Percentiles rank a stretch among this genome's conserved stretches.
phyloP scores from a whole-genome alignment of 2,888 invertebrate species.

The Julus scandinavius region DNA sequence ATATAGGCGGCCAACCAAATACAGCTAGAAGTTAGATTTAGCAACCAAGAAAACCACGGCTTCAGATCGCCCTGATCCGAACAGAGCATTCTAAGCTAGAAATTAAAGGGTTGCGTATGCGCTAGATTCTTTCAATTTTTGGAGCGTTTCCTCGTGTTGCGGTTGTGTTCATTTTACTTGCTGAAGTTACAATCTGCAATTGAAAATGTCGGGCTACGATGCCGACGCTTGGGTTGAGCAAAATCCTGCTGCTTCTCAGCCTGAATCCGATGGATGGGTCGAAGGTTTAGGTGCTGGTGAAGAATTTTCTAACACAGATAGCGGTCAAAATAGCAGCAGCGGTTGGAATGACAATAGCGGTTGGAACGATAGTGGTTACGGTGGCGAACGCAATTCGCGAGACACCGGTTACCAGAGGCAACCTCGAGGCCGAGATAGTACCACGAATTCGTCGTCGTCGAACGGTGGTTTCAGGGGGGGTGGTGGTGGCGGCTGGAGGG shows the following conservation, averaged over 20 bases:
- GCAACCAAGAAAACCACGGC: no score
- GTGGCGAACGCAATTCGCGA: background rate
- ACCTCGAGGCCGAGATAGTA: background rate
- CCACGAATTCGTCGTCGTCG: background rate
- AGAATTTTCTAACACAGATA: no score
- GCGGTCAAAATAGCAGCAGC: background rate
- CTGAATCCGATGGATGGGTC: background rate
- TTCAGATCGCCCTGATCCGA: no score
- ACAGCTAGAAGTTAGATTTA: no score
- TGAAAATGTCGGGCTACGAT: background rate
- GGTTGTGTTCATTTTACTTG: no score
- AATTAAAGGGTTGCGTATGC: no score
- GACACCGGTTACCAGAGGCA: background rate
- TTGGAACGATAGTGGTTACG: background rate
- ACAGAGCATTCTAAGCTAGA: no score
- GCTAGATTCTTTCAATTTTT: no score
- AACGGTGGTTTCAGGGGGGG: background rate
- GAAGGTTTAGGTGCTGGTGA: background rate
- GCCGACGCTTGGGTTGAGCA: background rate
- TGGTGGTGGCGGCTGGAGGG: conserved; percentile 39
- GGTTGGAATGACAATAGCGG: background rate
- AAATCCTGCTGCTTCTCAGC: background rate
- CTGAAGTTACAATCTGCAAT: background rate
- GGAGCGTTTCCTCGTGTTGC: no score
- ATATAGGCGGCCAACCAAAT: no score